Conservation (phyloP, 2,797 vertebrate genomes). For the Myotis daubentonii region DNA sequence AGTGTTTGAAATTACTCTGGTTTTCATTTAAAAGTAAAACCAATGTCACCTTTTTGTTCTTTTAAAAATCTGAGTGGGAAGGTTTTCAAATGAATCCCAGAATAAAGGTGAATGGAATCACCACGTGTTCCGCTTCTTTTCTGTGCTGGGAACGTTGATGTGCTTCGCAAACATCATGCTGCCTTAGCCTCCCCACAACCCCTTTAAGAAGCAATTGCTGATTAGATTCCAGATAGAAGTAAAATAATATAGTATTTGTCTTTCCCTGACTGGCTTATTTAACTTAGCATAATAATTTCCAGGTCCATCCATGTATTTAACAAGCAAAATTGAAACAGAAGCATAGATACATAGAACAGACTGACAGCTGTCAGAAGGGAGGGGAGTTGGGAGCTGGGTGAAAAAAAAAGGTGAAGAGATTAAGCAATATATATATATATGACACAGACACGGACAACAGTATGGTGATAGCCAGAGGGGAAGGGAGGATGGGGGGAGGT, state of each 20-base stretch:
- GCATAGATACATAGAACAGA: not conserved
- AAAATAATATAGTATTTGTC: not conserved
- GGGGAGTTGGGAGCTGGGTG: too few relatives aligned
- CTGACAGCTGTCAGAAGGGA: not conserved
- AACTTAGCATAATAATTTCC: not conserved
- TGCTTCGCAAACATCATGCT: not conserved
- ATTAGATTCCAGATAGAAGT: not conserved
- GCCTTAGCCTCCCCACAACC: not conserved
- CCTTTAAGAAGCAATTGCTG: not conserved
- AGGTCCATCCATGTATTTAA: not conserved
- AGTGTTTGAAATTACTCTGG: constrained; percentile 25
- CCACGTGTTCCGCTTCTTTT: not conserved
- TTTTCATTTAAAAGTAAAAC: constrained; percentile 45
- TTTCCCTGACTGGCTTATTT: not conserved
- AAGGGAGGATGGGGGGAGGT: not conserved
- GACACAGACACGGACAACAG: not conserved
- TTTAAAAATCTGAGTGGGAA: constrained; percentile 4
- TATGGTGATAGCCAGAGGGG: not conserved
- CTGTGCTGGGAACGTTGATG: not conserved
- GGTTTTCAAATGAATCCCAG: constrained; percentile 29
- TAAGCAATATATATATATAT: not conserved
- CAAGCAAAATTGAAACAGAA: not conserved
- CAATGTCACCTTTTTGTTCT: not conserved
- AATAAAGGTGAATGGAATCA: not conserved
- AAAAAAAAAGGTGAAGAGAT: not conserved